A percentile compares a stretch with the other conserved stretches of the same genome.
Evolutionary conservation across 2,888 invertebrate genomes (phyloP).

Genomic region (Helicoverpa assulta): DNA sequence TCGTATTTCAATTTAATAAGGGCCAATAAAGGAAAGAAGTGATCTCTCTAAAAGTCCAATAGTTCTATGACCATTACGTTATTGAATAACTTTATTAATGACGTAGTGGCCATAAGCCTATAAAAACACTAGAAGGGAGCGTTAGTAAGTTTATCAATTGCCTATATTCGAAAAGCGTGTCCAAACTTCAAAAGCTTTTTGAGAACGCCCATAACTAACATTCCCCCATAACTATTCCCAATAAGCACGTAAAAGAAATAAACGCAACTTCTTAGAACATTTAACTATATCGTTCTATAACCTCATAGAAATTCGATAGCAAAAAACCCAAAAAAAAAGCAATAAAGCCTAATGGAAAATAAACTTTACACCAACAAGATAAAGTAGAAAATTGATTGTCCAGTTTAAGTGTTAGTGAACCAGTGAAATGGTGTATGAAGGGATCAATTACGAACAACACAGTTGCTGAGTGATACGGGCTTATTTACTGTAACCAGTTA

Average conservation of each 20-base stretch:
- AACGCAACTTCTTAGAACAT: conserved; percentile 55
- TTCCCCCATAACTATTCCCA: conserved; percentile 40
- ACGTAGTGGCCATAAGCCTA: neutral
- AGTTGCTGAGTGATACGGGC: conserved; percentile 71
- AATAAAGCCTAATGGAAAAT: neutral
- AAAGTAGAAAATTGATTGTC: conserved; percentile 26
- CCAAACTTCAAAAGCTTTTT: conserved; percentile 34
- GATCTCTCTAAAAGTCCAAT: neutral
- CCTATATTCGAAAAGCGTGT: conserved; percentile 26
- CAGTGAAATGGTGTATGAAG: conserved; percentile 67
- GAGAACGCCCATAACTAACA: conserved; percentile 32
- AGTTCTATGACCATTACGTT: neutral
- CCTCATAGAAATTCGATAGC: conserved; percentile 51
- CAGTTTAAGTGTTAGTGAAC: conserved; percentile 27
- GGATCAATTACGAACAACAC: conserved; percentile 73
- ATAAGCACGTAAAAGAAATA: conserved; percentile 47
- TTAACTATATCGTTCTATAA: conserved; percentile 54
- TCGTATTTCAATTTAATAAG: too few species aligned
- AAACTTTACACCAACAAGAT: conserved; percentile 3
- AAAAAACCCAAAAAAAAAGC: conserved; percentile 34
- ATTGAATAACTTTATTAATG: neutral
- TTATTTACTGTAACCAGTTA: conserved; percentile 59
- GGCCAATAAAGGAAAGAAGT: too few species aligned
- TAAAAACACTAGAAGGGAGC: conserved; percentile 1
- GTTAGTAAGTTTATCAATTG: conserved; percentile 22